A percentile compares a stretch with the other conserved stretches of the same genome.
These are phyloP conservation scores for Hydractinia echinata DNA, from an alignment of 30 jellyfish, hydroid and myxozoan genomes.

Conservation along the genomic window DNA sequence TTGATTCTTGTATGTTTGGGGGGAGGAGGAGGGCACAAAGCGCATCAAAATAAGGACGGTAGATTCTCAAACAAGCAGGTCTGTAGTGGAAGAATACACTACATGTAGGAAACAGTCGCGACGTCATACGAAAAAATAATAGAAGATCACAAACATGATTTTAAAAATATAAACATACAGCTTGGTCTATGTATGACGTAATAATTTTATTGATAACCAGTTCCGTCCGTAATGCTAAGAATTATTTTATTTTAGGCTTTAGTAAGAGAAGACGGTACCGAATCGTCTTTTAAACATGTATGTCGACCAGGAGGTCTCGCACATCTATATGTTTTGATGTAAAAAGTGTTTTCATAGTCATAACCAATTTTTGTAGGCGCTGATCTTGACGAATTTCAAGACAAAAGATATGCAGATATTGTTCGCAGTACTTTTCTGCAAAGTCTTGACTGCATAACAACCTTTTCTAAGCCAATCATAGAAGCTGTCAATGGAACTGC, in stretches of 20 bases:
- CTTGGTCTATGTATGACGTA: no score
- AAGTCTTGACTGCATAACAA: slow-evolving; percentile 54
- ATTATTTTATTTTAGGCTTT: slow-evolving; percentile 59
- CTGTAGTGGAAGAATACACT: no score
- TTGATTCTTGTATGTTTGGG: no score
- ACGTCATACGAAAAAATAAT: no score
- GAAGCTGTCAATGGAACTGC: slow-evolving; percentile 98
- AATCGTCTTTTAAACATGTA: slow-evolving; percentile 59
- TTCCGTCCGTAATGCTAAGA: slow-evolving; percentile 71
- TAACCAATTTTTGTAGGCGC: slow-evolving; percentile 54
- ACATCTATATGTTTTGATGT: slow-evolving; percentile 87
- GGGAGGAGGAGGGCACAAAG: no score
- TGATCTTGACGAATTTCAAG: slow-evolving; percentile 79
- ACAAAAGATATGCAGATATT: slow-evolving; percentile 51
- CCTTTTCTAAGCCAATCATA: slow-evolving; percentile 67
- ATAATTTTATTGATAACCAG: slow-evolving; percentile 33
- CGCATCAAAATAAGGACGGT: no score
- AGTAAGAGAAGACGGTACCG: slow-evolving; percentile 53
- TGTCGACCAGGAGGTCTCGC: slow-evolving; percentile 41
- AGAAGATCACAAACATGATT: no score
- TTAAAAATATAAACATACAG: no score
- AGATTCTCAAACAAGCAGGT: no score
- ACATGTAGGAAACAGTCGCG: no score
- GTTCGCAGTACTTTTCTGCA: slow-evolving; percentile 49
- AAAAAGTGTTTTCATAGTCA: slow-evolving; percentile 67